phyloP scores from a whole-genome alignment of 2,888 invertebrate species.

The Lepeophtheirus nordmannii region DNA sequence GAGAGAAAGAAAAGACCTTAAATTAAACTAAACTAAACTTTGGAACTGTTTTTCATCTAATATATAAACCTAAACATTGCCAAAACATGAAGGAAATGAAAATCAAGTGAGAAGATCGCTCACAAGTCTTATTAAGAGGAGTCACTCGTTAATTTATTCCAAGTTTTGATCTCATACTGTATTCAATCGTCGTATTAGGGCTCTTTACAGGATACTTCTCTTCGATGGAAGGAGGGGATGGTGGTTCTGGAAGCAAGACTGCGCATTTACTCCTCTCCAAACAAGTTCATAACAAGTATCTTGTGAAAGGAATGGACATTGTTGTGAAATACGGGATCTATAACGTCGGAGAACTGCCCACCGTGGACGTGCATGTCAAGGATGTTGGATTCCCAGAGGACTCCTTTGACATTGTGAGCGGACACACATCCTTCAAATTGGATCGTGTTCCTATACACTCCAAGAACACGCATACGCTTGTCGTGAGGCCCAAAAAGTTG shows the following conservation, averaged over 20 bases:
- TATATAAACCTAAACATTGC: no score
- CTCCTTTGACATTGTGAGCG: slow-evolving; percentile 74
- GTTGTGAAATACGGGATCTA: slow-evolving; percentile 82
- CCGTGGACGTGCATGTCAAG: slow-evolving; percentile 67
- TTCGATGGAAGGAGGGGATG: slow-evolving; percentile 26
- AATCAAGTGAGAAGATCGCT: no score
- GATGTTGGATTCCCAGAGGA: slow-evolving; percentile 68
- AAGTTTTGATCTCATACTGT: slow-evolving; percentile 26
- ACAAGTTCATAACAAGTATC: slow-evolving; percentile 77
- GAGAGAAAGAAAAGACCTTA: no score
- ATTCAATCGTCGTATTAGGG: slow-evolving; percentile 13
- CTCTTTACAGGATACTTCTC: neutral
- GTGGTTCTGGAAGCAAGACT: slow-evolving; percentile 51
- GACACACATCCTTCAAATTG: slow-evolving; percentile 58
- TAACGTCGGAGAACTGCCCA: slow-evolving; percentile 82
- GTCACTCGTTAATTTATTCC: slow-evolving; percentile 8
- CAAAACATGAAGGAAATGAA: slow-evolving; percentile 26
- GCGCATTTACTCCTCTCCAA: slow-evolving; percentile 78
- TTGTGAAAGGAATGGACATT: slow-evolving; percentile 91
- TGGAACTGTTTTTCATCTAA: no score
- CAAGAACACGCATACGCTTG: slow-evolving; percentile 83
- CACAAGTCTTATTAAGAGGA: no score
- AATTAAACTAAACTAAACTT: no score
- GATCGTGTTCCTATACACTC: slow-evolving; percentile 80
- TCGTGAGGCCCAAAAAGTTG: slow-evolving; percentile 73